phyloP scores from a whole-genome alignment of 2,113 vertebrate genomes.

The Enhydra lutris region DNA sequence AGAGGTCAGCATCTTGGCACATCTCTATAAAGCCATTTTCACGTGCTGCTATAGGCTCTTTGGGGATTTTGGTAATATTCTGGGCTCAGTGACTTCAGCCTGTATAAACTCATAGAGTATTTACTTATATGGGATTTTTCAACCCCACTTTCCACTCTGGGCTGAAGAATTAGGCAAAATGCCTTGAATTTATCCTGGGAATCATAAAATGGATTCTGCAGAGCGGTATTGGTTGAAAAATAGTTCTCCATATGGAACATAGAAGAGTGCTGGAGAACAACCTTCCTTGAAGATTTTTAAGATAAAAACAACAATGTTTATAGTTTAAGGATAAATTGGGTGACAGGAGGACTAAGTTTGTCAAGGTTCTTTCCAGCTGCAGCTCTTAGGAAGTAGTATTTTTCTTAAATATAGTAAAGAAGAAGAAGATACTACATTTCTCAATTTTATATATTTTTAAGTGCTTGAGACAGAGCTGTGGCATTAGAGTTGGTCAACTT shows the following conservation, averaged over 20 bases:
- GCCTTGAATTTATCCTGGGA: slow-evolving; percentile 56
- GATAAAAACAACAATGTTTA: not conserved
- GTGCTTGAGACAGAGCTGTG: not conserved
- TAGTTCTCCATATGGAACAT: slow-evolving; percentile 35
- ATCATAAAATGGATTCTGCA: slow-evolving; percentile 49
- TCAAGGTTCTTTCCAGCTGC: not conserved
- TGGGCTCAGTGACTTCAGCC: slow-evolving; percentile 22
- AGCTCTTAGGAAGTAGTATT: not conserved
- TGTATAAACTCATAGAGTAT: slow-evolving; percentile 31
- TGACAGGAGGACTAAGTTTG: not conserved
- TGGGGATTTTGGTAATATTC: slow-evolving; percentile 42
- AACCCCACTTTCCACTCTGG: slow-evolving; percentile 49
- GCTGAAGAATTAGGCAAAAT: slow-evolving; percentile 61
- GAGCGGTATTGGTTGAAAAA: slow-evolving; percentile 47
- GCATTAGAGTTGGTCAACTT: not conserved
- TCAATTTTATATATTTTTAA: not conserved
- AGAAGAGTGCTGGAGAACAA: slow-evolving; percentile 24
- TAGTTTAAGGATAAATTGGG: not conserved
- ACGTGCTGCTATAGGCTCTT: not conserved
- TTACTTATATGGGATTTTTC: slow-evolving; percentile 66
- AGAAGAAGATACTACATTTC: not conserved
- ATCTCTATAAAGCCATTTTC: slow-evolving; percentile 24
- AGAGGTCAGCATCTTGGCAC: not conserved
- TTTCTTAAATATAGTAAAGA: not conserved
- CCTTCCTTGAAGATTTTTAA: slow-evolving; percentile 28